Evolutionary conservation across 2,888 invertebrate genomes (phyloP).

Genomic region (Diachrysia chrysitis): DNA sequence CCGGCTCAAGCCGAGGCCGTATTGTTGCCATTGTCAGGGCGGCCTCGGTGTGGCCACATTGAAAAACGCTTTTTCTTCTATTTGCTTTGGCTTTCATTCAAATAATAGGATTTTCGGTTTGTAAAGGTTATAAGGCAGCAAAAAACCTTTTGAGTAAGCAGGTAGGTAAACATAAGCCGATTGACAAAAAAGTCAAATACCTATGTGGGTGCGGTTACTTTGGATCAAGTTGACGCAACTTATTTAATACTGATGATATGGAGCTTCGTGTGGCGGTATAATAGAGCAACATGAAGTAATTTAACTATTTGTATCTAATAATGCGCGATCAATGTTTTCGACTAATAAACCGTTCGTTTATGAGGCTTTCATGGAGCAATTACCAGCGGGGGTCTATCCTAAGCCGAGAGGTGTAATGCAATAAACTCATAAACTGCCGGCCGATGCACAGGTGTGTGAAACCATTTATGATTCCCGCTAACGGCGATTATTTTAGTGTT

Average conservation of each 20-base stretch:
- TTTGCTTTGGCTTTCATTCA: conserved; percentile 73
- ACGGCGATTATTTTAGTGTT: conserved; percentile 22
- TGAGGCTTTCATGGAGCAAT: conserved; percentile 83
- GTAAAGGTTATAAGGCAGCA: conserved; percentile 59
- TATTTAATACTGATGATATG: conserved; percentile 26
- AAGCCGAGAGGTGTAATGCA: conserved; percentile 83
- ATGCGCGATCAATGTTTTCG: conserved; percentile 70
- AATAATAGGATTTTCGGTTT: conserved; percentile 73
- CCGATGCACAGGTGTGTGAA: conserved; percentile 79
- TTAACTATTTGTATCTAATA: conserved; percentile 72
- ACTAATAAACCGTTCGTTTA: conserved; percentile 76
- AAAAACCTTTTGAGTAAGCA: conserved; percentile 56
- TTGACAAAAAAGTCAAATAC: conserved; percentile 49
- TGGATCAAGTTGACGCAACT: conserved; percentile 35
- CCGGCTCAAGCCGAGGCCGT: conserved; percentile 68
- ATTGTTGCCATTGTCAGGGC: conserved; percentile 75
- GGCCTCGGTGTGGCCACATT: conserved; percentile 69
- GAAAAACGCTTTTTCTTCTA: conserved; percentile 70
- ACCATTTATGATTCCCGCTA: conserved; percentile 57
- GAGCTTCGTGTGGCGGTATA: conserved; percentile 31
- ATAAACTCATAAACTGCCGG: conserved; percentile 85
- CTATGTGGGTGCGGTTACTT: conserved; percentile 38
- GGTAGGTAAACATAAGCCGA: conserved; percentile 56
- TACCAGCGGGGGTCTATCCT: conserved; percentile 80
- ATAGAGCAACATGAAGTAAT: conserved; percentile 45